Conservation (phyloP, 2,113 vertebrate species). For the Syrrhaptes paradoxus region DNA sequence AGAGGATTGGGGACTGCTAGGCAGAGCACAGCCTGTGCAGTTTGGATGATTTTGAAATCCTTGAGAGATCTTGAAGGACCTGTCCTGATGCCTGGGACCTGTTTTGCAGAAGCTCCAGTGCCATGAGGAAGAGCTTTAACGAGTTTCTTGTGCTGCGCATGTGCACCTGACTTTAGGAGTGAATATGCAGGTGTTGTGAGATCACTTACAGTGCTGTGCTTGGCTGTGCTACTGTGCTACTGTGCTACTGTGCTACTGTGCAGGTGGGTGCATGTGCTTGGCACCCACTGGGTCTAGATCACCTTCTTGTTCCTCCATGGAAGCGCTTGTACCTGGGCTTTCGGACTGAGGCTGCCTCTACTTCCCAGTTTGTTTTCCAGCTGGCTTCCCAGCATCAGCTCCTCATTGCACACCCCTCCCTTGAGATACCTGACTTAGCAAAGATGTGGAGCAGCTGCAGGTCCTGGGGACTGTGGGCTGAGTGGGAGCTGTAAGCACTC, state of each 20-base stretch:
- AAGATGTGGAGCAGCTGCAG: background rate
- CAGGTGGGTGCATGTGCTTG: background rate
- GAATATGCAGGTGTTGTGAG: conserved; percentile 10
- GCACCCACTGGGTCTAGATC: background rate
- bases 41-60: background rate
- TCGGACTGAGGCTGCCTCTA: background rate
- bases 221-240: background rate
- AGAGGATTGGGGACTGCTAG: rapidly evolving
- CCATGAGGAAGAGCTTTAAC: background rate
- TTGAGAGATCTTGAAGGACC: background rate
- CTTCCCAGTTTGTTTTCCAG: background rate
- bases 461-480: background rate
- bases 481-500: background rate
- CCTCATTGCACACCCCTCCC: background rate
- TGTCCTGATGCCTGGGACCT: background rate
- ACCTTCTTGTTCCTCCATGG: background rate
- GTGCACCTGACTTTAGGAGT: background rate
- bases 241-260: background rate
- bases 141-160: background rate
- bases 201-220: background rate
- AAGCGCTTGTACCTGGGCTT: background rate
- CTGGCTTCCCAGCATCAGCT: background rate
- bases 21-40: background rate
- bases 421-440: background rate
- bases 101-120: background rate